Percentiles rank a stretch among this genome's conserved stretches.
phyloP scores from a whole-genome alignment of 2,888 invertebrate genomes.

The Scaptomyza polygonia region DNA sequence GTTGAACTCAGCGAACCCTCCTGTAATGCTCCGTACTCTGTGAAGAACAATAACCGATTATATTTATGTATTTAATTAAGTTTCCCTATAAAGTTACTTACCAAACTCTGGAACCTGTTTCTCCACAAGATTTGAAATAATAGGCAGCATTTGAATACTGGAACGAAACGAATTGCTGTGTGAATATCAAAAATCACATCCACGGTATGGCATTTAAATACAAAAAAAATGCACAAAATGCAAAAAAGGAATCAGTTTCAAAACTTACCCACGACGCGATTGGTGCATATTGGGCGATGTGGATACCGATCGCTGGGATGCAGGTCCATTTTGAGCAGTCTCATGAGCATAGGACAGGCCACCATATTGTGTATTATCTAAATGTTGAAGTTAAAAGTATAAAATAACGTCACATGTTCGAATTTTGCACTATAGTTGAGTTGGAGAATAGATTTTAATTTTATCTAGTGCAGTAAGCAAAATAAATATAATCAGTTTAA shows the following conservation, averaged over 20 bases:
- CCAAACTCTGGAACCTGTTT: constrained; percentile 84
- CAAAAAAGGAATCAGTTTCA: neutral
- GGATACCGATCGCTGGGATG: constrained; percentile 78
- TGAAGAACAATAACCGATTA: neutral
- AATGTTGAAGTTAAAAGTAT: constrained; percentile 1
- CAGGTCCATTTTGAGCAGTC: constrained; percentile 58
- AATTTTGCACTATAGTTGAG: constrained; percentile 36
- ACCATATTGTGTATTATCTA: constrained; percentile 79
- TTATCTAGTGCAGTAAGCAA: constrained; percentile 27
- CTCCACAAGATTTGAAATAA: constrained; percentile 84
- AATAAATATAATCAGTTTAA: neutral
- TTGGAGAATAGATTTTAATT: constrained; percentile 33
- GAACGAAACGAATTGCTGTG: constrained; percentile 84
- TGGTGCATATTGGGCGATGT: constrained; percentile 82
- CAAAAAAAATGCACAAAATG: constrained; percentile 20
- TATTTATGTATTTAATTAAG: neutral
- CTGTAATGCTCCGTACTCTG: constrained; percentile 90
- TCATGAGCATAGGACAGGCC: constrained; percentile 73
- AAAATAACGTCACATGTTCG: constrained; percentile 4
- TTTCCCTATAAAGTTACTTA: constrained; percentile 41
- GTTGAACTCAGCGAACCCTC: constrained; percentile 89
- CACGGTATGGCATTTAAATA: constrained; percentile 52
- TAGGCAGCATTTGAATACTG: constrained; percentile 85
- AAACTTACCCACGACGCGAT: constrained; percentile 81
- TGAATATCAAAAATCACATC: constrained; percentile 67